A percentile compares a stretch with the other conserved stretches of the same genome.
These are phyloP conservation scores for Hanleya hanleyi DNA, from an alignment of 2,888 invertebrate species.

Conservation along the genomic window DNA sequence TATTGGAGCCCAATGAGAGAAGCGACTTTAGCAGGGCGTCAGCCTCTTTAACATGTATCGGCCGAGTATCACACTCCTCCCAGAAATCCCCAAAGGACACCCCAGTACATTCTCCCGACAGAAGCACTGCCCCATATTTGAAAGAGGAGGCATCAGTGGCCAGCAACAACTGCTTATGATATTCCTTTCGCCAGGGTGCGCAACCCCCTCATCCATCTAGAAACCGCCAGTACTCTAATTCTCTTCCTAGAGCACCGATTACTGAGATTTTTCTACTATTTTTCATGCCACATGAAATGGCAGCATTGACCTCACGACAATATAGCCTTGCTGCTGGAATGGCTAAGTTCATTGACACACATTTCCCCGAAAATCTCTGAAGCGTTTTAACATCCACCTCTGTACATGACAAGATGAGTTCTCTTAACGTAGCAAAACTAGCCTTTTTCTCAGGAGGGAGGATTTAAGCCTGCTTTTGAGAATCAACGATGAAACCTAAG, in stretches of 20 bases:
- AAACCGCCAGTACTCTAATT: background rate
- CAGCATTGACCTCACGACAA: no score
- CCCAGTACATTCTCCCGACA: background rate
- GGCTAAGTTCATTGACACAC: constrained; percentile 14
- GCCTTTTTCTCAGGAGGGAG: constrained; percentile 3
- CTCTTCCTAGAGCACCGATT: background rate
- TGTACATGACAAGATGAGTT: background rate
- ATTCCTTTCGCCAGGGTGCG: background rate
- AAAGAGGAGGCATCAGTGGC: background rate
- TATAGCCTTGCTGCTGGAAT: no score
- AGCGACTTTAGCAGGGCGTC: background rate
- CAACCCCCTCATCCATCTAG: background rate
- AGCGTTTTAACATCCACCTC: background rate
- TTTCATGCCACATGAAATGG: background rate
- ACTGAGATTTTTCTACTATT: background rate
- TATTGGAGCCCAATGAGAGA: background rate
- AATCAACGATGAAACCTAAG: constrained; percentile 17
- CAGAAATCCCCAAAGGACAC: background rate
- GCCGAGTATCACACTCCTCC: background rate
- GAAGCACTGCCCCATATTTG: background rate
- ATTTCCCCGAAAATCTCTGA: background rate
- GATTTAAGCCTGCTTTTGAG: background rate
- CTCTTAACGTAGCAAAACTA: constrained; percentile 3
- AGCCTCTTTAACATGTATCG: background rate
- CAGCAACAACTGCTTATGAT: background rate